phyloP scores from a whole-genome alignment of 2,888 invertebrate genomes.

The Shargacucullia verbasci region DNA sequence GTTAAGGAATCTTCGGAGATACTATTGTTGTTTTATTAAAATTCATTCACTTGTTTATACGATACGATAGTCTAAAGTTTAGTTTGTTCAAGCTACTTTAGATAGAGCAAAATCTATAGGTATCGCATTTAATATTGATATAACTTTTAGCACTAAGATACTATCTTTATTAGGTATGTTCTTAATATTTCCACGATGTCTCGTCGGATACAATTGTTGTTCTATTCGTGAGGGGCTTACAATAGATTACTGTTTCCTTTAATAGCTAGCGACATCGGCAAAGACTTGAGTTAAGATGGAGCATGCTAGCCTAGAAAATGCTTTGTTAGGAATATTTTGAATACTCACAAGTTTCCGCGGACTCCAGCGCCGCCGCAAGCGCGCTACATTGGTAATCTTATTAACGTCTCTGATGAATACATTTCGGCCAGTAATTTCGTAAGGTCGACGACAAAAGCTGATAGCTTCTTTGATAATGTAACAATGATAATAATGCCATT shows the following conservation, averaged over 20 bases:
- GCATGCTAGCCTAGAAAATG: too few relatives aligned
- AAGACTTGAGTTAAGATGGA: too few relatives aligned
- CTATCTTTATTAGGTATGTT: too few relatives aligned
- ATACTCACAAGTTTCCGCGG: neutral
- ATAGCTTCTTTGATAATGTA: constrained; percentile 30
- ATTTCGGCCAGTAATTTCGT: constrained; percentile 47
- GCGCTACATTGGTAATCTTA: constrained; percentile 30
- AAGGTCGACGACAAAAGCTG: constrained; percentile 40
- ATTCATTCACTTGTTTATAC: neutral
- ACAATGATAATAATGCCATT: constrained; percentile 42
- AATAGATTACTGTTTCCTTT: too few relatives aligned
- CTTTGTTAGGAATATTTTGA: neutral
- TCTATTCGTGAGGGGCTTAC: too few relatives aligned
- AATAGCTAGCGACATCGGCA: too few relatives aligned
- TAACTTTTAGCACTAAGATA: too few relatives aligned
- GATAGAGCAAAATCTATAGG: neutral
- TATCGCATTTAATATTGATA: too few relatives aligned
- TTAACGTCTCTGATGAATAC: constrained; percentile 42
- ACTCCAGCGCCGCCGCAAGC: neutral
- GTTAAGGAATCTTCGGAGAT: constrained; percentile 15
- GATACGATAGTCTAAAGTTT: constrained; percentile 10
- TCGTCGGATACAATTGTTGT: too few relatives aligned
- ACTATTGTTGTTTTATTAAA: constrained; percentile 10
- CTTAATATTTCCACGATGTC: too few relatives aligned
- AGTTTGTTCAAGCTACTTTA: neutral